Evolutionary conservation across 2,797 vertebrate species (phyloP), one percentile per base, ranked within the genome.

Genomic region (Apogon hyalosoma): DNA sequence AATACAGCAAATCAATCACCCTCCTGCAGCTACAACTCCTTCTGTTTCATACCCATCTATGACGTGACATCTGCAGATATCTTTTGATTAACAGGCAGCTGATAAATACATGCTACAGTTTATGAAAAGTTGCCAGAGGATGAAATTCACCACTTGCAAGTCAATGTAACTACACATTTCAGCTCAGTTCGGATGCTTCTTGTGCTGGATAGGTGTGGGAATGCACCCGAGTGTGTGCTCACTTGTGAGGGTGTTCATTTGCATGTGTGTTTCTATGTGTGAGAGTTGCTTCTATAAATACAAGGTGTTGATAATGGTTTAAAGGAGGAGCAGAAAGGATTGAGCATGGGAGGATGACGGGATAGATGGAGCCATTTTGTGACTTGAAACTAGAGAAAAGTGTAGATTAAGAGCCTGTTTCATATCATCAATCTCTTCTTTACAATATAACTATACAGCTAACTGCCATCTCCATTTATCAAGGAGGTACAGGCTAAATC

Each of bases 221-320:
- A 85, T 64, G 68, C 71, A 43, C 63, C 43, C 54, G 3, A 64
- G 18, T 9, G 51, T 59, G 49, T 19, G 52, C 45, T 73, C 38
- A 51, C 49, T 51, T 53, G 81, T 70, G 69, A 71, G 61, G 56
- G 56, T 69, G 71, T 82, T 84, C 67, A 76, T 85, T 82, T 77
- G 80, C 84, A 83, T 80, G 83, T 81, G 82, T 53, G 50, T 73
- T 67, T 83, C 64, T 66, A 77, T 19, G 75, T 83, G 88, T 85
- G 87, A 84, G 76, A 77, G 69, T 68, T 48, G 61, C 11, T 52
- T 84, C 90, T 92, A 92, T 90, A 90, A 91, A 91, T 92, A 92
- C 40, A 11, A 86, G 84, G 88, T 92, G 90, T 87, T 82, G 85
- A 88, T 87, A 78, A 87, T 70, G 64, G 79, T 67, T 77, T 75